Percentiles rank a stretch among this genome's conserved stretches.
Conservation (phyloP, 2,113 vertebrate species). For the Eublepharis macularius region DNA sequence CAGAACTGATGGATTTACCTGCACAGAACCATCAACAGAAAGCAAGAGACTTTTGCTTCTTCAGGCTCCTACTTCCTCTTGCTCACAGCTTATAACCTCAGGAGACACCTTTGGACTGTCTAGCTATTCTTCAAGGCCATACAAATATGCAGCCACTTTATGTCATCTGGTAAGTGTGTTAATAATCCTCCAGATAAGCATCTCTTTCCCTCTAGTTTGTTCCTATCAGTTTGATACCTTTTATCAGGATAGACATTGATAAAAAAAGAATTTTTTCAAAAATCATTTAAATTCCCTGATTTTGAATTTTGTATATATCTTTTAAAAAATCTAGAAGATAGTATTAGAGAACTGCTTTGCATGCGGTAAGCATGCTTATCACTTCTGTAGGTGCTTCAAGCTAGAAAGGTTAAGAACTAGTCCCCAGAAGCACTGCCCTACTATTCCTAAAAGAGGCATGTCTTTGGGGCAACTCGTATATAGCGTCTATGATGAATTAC, state of each 20-base stretch:
- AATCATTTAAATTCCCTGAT: background rate
- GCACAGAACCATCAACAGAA: slow-evolving; percentile 43
- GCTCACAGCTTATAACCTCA: slow-evolving; percentile 39
- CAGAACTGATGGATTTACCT: slow-evolving; percentile 63
- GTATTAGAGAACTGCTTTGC: background rate
- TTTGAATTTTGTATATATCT: background rate
- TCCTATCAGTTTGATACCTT: background rate
- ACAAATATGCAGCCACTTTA: rapidly evolving
- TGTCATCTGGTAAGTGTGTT: slow-evolving; percentile 66
- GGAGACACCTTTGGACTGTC: slow-evolving; percentile 42
- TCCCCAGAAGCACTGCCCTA: background rate
- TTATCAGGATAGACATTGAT: background rate
- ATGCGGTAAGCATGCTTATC: background rate
- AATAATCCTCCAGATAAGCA: slow-evolving; percentile 52
- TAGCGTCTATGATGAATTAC: background rate
- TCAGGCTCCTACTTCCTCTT: slow-evolving; percentile 52
- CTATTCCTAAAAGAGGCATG: background rate
- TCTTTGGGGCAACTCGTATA: background rate
- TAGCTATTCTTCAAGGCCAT: slow-evolving; percentile 38
- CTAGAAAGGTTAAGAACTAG: background rate
- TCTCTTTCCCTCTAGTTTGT: slow-evolving; percentile 25
- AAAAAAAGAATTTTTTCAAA: background rate
- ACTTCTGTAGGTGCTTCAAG: background rate
- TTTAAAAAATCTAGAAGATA: background rate
- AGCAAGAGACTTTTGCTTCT: slow-evolving; percentile 47